Base-by-base conservation (phyloP, 2,888 invertebrate genomes). In the Sinelater perroti region DNA sequence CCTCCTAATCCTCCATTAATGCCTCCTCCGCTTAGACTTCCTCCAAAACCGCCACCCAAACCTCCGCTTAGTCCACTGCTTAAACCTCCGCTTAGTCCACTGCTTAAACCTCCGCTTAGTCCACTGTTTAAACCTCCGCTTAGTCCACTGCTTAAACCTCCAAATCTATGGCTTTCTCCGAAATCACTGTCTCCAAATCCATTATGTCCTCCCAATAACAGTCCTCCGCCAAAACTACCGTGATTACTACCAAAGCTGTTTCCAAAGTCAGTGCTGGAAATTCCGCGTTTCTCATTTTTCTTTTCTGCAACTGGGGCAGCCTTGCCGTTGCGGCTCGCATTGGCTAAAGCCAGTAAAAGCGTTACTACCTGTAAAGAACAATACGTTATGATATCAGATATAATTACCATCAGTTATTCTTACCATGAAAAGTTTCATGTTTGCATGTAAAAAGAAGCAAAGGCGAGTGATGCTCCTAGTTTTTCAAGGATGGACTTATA, bases 391-490 rank as follows among this genome's bases (percentile, higher is more conserved):
- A 11, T 4, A 6, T 6, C 7, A 24, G 7, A 24, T n/a, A 24
- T 10, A 2, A 24, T 6, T 24, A 4, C 4, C 24, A 7, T 24
- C 13, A 10, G 6, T 45, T 13, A 13, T 20, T 5, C 60, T 60
- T 60, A 60, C 60, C 60, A 56, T 42, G 35, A 52, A 31, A 47
- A 46, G 47, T 46, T 56, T 60, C 60, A 60, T 60, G 61, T 60
- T 56, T 65, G 46, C 36, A 18, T 40, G 44, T 62, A 52, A 36
- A 57, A 60, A 58, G 51, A 60, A 61, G 33, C 56, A 49, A 52
- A 57, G 61, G 53, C 62, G 60, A 65, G 57, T 66, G 66, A 66
- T 66, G 59, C 46, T 56, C 51, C 60, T 62, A 62, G 62, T 65
- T 62, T 56, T 33, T 21, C 24, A 38, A 11, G 46, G 40, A 21